Conservation (phyloP, 2,797 vertebrate genomes). For the Triplophysa yarkandensis region DNA sequence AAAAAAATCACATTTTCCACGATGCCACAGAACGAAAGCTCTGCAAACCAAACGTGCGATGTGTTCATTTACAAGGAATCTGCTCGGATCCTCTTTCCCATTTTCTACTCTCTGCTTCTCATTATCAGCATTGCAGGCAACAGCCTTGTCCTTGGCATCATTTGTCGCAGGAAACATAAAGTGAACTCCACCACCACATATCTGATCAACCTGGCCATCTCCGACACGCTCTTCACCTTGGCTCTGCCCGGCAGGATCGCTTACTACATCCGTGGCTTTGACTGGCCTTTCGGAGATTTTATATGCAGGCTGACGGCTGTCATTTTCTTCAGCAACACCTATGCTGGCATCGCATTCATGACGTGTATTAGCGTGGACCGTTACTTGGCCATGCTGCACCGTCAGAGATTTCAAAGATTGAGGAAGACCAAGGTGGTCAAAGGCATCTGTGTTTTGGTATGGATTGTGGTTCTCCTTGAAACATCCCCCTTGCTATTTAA, state of each 20-base stretch:
- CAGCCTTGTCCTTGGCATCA: conserved; percentile 79
- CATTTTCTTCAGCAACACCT: conserved; percentile 83
- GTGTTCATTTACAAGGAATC: conserved; percentile 70
- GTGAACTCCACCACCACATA: conserved; percentile 82
- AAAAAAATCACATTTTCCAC: conserved; percentile 16
- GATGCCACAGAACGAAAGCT: conserved; percentile 22
- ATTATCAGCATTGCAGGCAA: conserved; percentile 78
- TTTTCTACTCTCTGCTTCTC: conserved; percentile 79
- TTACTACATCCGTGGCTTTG: conserved; percentile 79
- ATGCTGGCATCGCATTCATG: conserved; percentile 85
- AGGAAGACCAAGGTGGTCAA: conserved; percentile 68
- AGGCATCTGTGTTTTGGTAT: conserved; percentile 72
- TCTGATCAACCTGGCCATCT: conserved; percentile 83
- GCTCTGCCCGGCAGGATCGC: conserved; percentile 78
- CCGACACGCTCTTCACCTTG: conserved; percentile 82
- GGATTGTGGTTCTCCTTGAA: conserved; percentile 77
- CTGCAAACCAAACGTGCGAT: conserved; percentile 71
- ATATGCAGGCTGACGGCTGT: conserved; percentile 78
- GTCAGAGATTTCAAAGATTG: conserved; percentile 68
- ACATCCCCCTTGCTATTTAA: conserved; percentile 74
- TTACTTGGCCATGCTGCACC: conserved; percentile 82
- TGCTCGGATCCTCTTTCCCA: conserved; percentile 73
- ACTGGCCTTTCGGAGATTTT: conserved; percentile 84
- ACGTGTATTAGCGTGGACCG: conserved; percentile 84
- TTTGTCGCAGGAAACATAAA: conserved; percentile 79